Evolutionary conservation across 1,140 invertebrate genomes (phyloP).

Genomic region (Episyrphus balteatus): DNA sequence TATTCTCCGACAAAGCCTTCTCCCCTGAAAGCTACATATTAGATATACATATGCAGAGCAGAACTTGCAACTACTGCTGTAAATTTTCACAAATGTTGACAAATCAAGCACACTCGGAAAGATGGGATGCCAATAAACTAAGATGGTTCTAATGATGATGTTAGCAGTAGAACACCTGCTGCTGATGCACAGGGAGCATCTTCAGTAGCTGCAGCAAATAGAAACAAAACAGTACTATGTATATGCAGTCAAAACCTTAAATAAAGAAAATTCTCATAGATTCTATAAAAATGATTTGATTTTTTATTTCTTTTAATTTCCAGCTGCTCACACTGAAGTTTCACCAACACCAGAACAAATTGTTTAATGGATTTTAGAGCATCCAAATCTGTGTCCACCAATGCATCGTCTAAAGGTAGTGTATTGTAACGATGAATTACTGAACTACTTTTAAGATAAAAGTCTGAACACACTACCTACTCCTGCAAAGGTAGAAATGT

Average conservation of each 20-base stretch:
- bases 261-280: constrained; percentile 31
- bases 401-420: constrained; percentile 4
- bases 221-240: constrained; percentile 1
- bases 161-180: background rate
- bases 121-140: constrained; percentile 33
- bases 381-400: constrained; percentile 50
- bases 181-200: background rate
- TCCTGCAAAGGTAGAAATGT: no score
- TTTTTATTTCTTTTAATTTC: background rate
- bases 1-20: constrained; percentile 66
- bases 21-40: constrained; percentile 76
- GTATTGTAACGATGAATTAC: no score
- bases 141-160: constrained; percentile 11
- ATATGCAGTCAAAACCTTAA: constrained; percentile 66
- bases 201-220: constrained; percentile 11
- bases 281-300: background rate
- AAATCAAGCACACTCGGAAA: constrained; percentile 37
- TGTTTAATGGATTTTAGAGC: constrained; percentile 75
- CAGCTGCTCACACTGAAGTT: constrained; percentile 34
- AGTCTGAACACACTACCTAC: no score
- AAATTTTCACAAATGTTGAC: constrained; percentile 71
- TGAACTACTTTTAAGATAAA: no score
- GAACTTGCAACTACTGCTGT: constrained; percentile 76
- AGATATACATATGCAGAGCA: constrained; percentile 57
- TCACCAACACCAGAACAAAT: constrained; percentile 55